Evolutionary conservation across 2,888 invertebrate genomes (phyloP), one percentile per base, ranked within the genome.

Genomic region (Acrobasis suavella): DNA sequence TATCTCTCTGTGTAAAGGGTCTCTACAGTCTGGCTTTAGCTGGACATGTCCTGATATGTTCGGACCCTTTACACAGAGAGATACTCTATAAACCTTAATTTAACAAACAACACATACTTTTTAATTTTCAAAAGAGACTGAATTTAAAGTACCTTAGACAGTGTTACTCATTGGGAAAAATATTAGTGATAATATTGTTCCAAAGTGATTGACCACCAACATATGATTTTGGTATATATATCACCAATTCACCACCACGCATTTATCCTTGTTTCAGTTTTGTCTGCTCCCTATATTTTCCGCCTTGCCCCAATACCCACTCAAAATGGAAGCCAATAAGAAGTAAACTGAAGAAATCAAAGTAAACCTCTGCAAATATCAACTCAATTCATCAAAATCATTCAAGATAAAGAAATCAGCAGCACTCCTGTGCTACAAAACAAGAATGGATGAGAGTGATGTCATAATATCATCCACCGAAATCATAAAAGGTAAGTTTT

Each of bases 401-500:
- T 69, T 81, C 88, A 89, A 87, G 76, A 89, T 90, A 86, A 87
- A 80, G 85, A 86, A 84, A 78, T 78, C 89, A 75, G 72, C 83
- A 56, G 79, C 77, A 62, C 76, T 91, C 70, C 72, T 91, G 76
- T 91, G 91, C 69, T 89, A 91, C 85, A 87, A 85, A 81, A 75
- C 76, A 71, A 56, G 56, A 56, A 93, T 92, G 92, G 92, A 91
- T 81, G 91, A 92, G 42, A 87, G 71, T 72, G 94, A 94, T 79
- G 91, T 94, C 73, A 90, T 95, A 70, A 90, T 94, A 79, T 94
- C 94, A 77, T 94, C 94, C 62, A 93, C 94, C 22, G 95, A 95
- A 83, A 94, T 94, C 68, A 94, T 95, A 67, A 94, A 94, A 93
- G 94, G 95, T 95, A 88, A 86, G 85, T 73, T 2, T 38, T 22